Evolutionary conservation across 2,113 vertebrate species (phyloP), one percentile per base, ranked within the genome.

Genomic region (Strix uralensis): DNA sequence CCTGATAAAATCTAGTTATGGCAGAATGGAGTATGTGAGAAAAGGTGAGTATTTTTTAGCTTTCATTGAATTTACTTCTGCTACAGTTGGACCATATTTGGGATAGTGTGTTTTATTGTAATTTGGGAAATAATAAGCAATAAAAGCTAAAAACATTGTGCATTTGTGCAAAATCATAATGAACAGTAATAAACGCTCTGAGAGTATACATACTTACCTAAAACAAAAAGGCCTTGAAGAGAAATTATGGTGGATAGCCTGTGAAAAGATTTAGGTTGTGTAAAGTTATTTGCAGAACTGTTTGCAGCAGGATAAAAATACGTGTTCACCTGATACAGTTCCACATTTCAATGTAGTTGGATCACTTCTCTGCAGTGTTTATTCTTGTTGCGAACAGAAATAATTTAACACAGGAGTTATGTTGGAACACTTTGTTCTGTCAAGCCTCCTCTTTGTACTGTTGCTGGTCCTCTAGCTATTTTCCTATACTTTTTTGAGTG

Each of bases 221-320:
- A 92, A 93, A 8, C 38, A 44, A 80, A 88, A 82, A 81, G 47
- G 15, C 81, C 87, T 84, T 91, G 73, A 77, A 94, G 52, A 80
- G 62, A 78, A 73, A 8, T 86, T 54, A 54, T 36, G 29, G 38
- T 70, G 20, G 38, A 27, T 62, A 86, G 67, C 63, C 62, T 82
- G 42, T 93, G 90, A 92, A 95, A 94, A 94, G 92, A 81, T 83
- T 95, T 93, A 72, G 71, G 66, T 32, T 67, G 49, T 90, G 23
- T 92, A 10, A 79, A 63, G 62, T 80, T 94, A 63, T 65, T 87
- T 90, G 66, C 70, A 72, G 87, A 90, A 69, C 62, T 79, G 81
- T 91, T 95, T 89, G 70, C 54, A 81, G 21, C 57, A 75, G 57
- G 40, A 62, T 74, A 74, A 92, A 94, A 83, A 44, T 55, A 74